A percentile compares a stretch with the other conserved stretches of the same genome.
These are phyloP conservation scores for Eupithecia subumbrata DNA, from an alignment of 2,888 invertebrate genomes.

Conservation along the genomic window DNA sequence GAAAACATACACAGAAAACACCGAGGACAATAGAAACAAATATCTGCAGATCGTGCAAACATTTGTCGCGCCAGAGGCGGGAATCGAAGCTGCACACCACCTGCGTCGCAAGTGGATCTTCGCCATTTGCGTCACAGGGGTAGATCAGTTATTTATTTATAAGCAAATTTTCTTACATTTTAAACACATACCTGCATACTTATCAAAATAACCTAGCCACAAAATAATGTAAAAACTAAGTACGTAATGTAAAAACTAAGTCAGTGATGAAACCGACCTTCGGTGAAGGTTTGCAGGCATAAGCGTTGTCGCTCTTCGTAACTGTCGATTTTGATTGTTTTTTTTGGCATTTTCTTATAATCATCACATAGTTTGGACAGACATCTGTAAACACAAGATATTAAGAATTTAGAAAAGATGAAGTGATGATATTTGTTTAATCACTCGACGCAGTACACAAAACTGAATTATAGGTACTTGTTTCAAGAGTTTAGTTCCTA, in stretches of 20 bases:
- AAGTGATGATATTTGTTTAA: too few species aligned
- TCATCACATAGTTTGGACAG: not conserved
- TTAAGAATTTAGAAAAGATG: not conserved
- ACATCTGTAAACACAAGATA: not conserved
- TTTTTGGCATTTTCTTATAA: not conserved
- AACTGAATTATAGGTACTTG: too few species aligned
- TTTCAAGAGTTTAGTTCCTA: too few species aligned
- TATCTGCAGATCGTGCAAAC: not conserved
- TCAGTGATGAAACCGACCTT: not conserved
- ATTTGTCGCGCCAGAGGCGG: not conserved
- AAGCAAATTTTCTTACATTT: too few species aligned
- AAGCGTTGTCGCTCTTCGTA: not conserved
- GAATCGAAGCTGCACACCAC: not conserved
- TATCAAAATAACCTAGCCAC: too few species aligned
- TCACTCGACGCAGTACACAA: too few species aligned
- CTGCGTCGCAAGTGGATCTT: not conserved
- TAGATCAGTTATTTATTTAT: too few species aligned
- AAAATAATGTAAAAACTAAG: too few species aligned
- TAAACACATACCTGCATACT: too few species aligned
- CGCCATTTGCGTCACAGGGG: not conserved
- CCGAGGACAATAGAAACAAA: not conserved
- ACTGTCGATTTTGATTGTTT: not conserved
- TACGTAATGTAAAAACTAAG: too few species aligned
- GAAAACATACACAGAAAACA: not conserved
- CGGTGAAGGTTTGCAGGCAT: not conserved